These are phyloP conservation scores for Xanthorhoe spadicearia DNA, from an alignment of 2,888 invertebrate genomes.

Conservation along the genomic window DNA sequence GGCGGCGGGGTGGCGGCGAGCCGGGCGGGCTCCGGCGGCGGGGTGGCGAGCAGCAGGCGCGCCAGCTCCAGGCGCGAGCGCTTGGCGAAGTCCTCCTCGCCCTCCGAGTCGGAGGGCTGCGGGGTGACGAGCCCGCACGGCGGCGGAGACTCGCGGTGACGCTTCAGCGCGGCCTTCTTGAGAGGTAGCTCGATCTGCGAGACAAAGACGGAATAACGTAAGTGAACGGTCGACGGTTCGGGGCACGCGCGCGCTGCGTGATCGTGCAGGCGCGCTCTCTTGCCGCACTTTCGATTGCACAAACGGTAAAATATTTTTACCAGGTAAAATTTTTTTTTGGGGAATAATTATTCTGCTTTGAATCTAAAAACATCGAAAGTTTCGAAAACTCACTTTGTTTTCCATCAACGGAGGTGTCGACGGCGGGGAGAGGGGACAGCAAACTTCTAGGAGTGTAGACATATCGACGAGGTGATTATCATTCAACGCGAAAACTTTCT, in stretches of 20 bases:
- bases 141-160: constrained; percentile 66
- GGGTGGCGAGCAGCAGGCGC: constrained; percentile 81
- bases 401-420: constrained; percentile 89
- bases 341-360: constrained; percentile 22
- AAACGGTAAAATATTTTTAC: constrained; percentile 50
- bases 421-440: constrained; percentile 88
- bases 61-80: constrained; percentile 81
- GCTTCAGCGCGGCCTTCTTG: constrained; percentile 73
- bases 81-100: constrained; percentile 85
- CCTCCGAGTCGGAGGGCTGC: constrained; percentile 94
- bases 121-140: constrained; percentile 87
- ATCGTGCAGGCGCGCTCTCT: constrained; percentile 62
- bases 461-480: constrained; percentile 66
- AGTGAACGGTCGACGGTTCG: constrained; percentile 73
- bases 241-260: constrained; percentile 77
- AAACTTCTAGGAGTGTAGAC: constrained; percentile 78
- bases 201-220: constrained; percentile 74
- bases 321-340: constrained; percentile 33
- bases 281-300: constrained; percentile 73
- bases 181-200: constrained; percentile 75
- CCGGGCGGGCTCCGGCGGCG: constrained; percentile 83
- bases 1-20: too few relatives aligned
- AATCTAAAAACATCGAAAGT: constrained; percentile 39
- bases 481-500: constrained; percentile 76
- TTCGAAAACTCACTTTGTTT: constrained; percentile 78